A percentile compares a stretch with the other conserved stretches of the same genome.
These are phyloP conservation scores for Pseudonaja textilis DNA, from an alignment of 2,113 vertebrate species.

Conservation along the genomic window DNA sequence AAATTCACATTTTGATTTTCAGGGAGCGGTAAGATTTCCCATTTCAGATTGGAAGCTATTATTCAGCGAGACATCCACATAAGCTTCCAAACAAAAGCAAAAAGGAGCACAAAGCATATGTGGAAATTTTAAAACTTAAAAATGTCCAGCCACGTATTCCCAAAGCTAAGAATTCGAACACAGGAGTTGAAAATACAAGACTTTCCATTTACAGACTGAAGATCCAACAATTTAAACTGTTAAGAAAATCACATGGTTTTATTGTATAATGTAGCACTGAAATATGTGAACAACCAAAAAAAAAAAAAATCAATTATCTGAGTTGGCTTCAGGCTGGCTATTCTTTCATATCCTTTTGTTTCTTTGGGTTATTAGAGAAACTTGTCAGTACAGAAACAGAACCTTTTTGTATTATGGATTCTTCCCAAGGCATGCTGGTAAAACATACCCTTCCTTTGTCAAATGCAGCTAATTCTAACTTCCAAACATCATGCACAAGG, in stretches of 20 bases:
- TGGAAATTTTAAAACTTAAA: not conserved
- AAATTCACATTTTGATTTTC: not conserved
- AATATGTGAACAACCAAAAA: conserved; percentile 75
- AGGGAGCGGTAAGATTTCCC: not conserved
- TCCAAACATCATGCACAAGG: conserved; percentile 92
- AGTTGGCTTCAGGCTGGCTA: conserved; percentile 69
- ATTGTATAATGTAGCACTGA: conserved; percentile 91
- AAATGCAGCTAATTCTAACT: conserved; percentile 79
- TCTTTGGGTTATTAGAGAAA: conserved; percentile 91
- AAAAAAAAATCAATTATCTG: conserved; percentile 60
- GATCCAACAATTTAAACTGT: conserved; percentile 73
- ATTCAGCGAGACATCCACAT: fast-evolving
- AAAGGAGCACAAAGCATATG: not conserved
- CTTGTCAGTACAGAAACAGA: conserved; percentile 78
- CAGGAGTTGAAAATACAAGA: conserved; percentile 21
- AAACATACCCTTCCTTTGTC: conserved; percentile 81
- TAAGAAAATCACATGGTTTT: conserved; percentile 96
- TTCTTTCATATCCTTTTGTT: conserved; percentile 74
- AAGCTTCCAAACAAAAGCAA: not conserved
- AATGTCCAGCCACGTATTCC: not conserved
- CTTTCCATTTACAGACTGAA: conserved; percentile 36
- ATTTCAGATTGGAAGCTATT: not conserved
- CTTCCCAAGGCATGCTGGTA: conserved; percentile 81
- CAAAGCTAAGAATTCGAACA: not conserved
- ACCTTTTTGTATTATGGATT: conserved; percentile 75